These are phyloP conservation scores for Kryptolebias marmoratus DNA, from an alignment of 2,113 vertebrate genomes.

Conservation along the genomic window DNA sequence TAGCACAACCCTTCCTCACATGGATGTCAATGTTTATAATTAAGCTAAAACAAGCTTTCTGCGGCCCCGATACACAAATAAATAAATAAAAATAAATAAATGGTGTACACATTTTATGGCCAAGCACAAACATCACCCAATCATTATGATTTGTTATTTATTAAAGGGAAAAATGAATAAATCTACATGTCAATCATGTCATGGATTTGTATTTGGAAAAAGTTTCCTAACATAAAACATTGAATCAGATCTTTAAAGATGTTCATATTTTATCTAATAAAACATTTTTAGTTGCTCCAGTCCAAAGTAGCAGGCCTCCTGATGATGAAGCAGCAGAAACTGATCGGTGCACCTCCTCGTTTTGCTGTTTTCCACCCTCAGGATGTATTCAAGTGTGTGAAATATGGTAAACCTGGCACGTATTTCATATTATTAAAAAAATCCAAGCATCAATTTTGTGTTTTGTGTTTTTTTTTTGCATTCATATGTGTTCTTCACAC, in stretches of 20 bases:
- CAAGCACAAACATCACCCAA: neutral
- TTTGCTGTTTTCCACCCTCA: slow-evolving; percentile 33
- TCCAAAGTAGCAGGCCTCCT: slow-evolving; percentile 63
- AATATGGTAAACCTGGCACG: slow-evolving; percentile 23
- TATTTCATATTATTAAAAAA: slow-evolving; percentile 64
- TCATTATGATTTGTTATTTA: neutral
- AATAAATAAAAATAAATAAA: neutral
- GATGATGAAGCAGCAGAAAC: slow-evolving; percentile 25
- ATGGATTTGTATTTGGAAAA: neutral
- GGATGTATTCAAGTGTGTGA: slow-evolving; percentile 50
- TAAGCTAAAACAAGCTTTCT: neutral
- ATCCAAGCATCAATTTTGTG: slow-evolving; percentile 50
- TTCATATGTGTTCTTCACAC: neutral
- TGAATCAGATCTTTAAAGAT: neutral
- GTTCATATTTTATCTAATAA: neutral
- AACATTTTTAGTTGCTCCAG: neutral
- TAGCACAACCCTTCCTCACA: neutral
- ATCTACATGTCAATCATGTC: neutral
- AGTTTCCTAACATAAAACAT: neutral
- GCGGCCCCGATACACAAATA: neutral
- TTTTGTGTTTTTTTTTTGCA: slow-evolving; percentile 24
- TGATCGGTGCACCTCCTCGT: slow-evolving; percentile 3
- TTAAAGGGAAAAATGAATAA: neutral
- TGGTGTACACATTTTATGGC: neutral
- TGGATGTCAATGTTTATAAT: neutral